Evolutionary conservation across 2,888 invertebrate species (phyloP).

Genomic region (Athalia rosae): DNA sequence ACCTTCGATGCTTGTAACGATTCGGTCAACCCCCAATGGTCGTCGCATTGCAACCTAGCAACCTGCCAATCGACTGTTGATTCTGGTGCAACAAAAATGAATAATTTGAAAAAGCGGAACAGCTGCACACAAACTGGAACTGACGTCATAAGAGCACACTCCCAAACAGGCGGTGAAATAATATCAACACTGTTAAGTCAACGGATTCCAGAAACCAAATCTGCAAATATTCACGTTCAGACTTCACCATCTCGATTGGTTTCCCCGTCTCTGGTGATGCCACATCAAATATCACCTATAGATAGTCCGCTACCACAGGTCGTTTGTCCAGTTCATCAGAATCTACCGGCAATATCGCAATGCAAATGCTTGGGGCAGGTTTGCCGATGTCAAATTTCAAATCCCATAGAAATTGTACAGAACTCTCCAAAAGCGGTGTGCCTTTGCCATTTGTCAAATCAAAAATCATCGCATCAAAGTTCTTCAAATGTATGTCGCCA

Average conservation of each 20-base stretch:
- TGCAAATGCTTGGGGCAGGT: slow-evolving; percentile 18
- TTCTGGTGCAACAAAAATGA: slow-evolving; percentile 48
- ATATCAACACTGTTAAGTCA: slow-evolving; percentile 54
- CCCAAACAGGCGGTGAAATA: slow-evolving; percentile 67
- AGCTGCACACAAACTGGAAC: slow-evolving; percentile 68
- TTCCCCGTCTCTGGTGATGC: background rate
- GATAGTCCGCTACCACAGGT: background rate
- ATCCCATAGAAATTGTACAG: background rate
- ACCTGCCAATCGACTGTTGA: slow-evolving; percentile 51
- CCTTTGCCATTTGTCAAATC: slow-evolving; percentile 20
- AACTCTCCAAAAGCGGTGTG: background rate
- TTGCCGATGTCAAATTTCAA: slow-evolving; percentile 11
- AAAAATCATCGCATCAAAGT: slow-evolving; percentile 5
- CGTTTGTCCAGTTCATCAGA: slow-evolving; percentile 52
- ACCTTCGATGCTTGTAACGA: slow-evolving; percentile 48
- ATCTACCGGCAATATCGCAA: background rate
- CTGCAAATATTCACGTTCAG: slow-evolving; percentile 54
- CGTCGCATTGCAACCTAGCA: slow-evolving; percentile 69
- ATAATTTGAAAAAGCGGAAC: slow-evolving; percentile 63
- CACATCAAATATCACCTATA: background rate
- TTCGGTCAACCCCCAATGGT: slow-evolving; percentile 66
- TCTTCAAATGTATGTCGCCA: slow-evolving; percentile 9
- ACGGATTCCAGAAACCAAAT: slow-evolving; percentile 49
- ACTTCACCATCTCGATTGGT: slow-evolving; percentile 49
- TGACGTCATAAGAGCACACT: slow-evolving; percentile 58